A percentile compares a stretch with the other conserved stretches of the same genome.
Conservation (phyloP, 2,797 vertebrate genomes). For the Chaetophractus vellerosus region DNA sequence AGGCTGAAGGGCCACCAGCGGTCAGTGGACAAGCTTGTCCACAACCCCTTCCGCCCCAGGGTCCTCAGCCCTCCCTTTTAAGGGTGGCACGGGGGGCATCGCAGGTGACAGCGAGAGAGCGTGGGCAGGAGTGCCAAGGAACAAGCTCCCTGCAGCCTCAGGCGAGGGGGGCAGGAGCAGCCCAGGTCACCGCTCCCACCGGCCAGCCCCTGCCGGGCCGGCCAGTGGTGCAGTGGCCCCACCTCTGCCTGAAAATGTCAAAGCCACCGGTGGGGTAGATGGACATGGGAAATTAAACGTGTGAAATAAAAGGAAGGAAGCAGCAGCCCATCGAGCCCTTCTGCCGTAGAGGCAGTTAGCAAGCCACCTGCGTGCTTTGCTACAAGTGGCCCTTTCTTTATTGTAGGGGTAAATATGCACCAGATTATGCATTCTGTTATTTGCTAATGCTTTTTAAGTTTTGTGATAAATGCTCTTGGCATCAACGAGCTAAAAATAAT, state of each 20-base stretch:
- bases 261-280: accelerated
- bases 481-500: not conserved
- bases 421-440: too few relatives aligned
- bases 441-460: not conserved
- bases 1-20: not conserved
- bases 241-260: not conserved
- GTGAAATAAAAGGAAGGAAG: accelerated
- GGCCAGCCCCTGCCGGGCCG: too few relatives aligned
- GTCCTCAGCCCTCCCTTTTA: not conserved
- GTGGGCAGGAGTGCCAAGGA: accelerated
- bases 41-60: accelerated
- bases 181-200: accelerated
- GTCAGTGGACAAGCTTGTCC: accelerated
- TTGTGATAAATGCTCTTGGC: not conserved
- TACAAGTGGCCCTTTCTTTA: accelerated
- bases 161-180: accelerated
- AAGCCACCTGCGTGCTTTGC: accelerated
- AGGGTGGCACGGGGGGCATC: accelerated
- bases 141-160: accelerated
- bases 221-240: not conserved
- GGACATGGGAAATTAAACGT: accelerated
- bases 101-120: not conserved
- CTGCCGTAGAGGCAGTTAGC: accelerated
- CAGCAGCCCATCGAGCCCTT: accelerated
- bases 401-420: accelerated